A percentile compares a stretch with the other conserved stretches of the same genome.
Conservation (phyloP, 2,797 vertebrate genomes). For the Rhinophrynus dorsalis region DNA sequence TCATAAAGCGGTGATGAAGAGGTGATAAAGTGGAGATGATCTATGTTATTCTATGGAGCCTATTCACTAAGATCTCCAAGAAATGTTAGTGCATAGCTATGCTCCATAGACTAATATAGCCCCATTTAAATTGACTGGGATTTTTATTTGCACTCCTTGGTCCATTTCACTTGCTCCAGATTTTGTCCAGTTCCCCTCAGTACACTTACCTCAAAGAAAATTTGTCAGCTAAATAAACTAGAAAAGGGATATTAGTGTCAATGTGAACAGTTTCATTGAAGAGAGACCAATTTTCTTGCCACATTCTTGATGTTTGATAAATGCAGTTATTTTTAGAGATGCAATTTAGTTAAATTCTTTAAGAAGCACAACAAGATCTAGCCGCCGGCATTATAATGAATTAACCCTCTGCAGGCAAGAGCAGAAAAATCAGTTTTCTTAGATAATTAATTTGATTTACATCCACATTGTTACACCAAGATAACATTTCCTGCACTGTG, state of each 20-base stretch:
- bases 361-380: slow-evolving; percentile 53
- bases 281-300: slow-evolving; percentile 47
- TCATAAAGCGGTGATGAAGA: no score
- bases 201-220: no score
- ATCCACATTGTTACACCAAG: slow-evolving; percentile 55
- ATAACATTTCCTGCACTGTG: slow-evolving; percentile 55
- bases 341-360: slow-evolving; percentile 27
- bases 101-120: no score
- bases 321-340: slow-evolving; percentile 49
- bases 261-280: slow-evolving; percentile 37
- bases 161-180: no score
- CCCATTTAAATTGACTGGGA: no score
- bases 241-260: slow-evolving; percentile 18
- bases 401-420: slow-evolving; percentile 53
- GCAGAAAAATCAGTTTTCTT: slow-evolving; percentile 55
- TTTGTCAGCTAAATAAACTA: neutral
- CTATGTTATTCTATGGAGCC: no score
- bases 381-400: slow-evolving; percentile 59
- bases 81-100: no score
- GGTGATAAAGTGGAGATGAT: no score
- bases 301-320: slow-evolving; percentile 56
- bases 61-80: no score
- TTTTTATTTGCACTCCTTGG: no score
- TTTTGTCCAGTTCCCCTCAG: no score
- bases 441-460: slow-evolving; percentile 69